Evolutionary conservation across 2,888 invertebrate species (phyloP).

Genomic region (Agriopis aurantiaria): DNA sequence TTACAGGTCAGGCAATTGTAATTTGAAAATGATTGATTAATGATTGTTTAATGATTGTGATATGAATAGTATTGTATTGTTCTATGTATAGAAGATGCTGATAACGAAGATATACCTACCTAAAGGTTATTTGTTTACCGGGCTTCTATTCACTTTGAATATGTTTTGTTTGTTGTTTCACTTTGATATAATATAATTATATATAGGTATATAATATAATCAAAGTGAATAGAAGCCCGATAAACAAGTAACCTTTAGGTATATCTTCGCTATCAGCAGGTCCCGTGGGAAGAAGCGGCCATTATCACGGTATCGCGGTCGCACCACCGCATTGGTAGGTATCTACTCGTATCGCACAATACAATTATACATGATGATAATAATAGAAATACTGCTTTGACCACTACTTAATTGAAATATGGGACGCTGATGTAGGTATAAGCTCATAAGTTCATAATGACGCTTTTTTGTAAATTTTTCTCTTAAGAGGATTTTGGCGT

Average conservation of each 20-base stretch:
- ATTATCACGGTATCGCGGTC: conserved; percentile 68
- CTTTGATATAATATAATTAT: too few relatives aligned
- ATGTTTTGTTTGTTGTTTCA: too few relatives aligned
- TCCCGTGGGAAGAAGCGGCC: conserved; percentile 81
- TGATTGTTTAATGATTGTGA: too few relatives aligned
- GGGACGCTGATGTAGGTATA: background rate
- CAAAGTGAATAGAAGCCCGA: background rate
- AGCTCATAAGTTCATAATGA: background rate
- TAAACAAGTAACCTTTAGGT: conserved; percentile 38
- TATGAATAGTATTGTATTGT: too few relatives aligned
- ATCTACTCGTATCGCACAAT: conserved; percentile 53
- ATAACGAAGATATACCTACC: too few relatives aligned
- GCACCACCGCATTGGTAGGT: conserved; percentile 45
- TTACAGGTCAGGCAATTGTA: too few relatives aligned
- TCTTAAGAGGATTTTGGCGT: too few relatives aligned
- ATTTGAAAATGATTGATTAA: too few relatives aligned
- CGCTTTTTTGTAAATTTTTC: too few relatives aligned
- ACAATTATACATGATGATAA: conserved; percentile 66
- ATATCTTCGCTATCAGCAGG: conserved; percentile 51
- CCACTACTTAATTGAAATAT: conserved; percentile 7
- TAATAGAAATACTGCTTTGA: conserved; percentile 47
- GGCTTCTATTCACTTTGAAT: too few relatives aligned
- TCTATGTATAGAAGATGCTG: too few relatives aligned
- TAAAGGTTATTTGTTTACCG: too few relatives aligned
- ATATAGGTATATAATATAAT: background rate